Percentiles rank a stretch among this genome's conserved stretches.
Conservation (phyloP, 1,140 invertebrate genomes). For the Drosophila nasuta region DNA sequence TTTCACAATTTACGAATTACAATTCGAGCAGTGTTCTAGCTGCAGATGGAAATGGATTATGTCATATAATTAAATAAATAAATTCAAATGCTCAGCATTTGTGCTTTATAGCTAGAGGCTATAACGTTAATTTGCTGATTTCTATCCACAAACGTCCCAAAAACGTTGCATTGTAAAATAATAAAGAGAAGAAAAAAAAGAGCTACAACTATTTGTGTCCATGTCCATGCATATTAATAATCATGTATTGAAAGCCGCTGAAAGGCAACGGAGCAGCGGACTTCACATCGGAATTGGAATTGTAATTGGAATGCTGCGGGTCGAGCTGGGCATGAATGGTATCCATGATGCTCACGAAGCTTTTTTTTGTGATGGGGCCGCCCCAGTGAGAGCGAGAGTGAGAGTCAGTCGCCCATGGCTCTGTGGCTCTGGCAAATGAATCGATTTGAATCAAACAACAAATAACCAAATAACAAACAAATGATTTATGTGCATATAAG, state of each 20-base stretch:
- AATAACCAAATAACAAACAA: constrained; percentile 36
- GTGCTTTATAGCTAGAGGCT: not conserved
- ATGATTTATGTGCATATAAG: constrained; percentile 67
- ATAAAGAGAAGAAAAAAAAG: not conserved
- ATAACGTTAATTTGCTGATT: constrained; percentile 1
- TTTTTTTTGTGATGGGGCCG: constrained; percentile 23
- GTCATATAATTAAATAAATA: not conserved
- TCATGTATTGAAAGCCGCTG: constrained; percentile 41
- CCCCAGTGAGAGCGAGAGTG: constrained; percentile 48
- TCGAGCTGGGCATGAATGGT: constrained; percentile 24
- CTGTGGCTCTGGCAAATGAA: constrained; percentile 44
- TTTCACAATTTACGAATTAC: constrained; percentile 18
- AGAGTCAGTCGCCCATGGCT: constrained; percentile 55
- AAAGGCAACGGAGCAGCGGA: constrained; percentile 35
- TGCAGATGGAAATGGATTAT: not conserved
- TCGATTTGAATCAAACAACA: constrained; percentile 63
- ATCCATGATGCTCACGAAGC: not conserved
- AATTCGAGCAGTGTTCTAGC: constrained; percentile 44
- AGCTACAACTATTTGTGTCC: constrained; percentile 18
- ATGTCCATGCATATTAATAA: constrained; percentile 53
- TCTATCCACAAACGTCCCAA: not conserved
- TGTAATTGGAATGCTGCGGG: constrained; percentile 70
- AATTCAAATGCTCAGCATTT: too few relatives aligned
- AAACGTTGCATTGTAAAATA: constrained; percentile 3
- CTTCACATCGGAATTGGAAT: constrained; percentile 13